Evolutionary conservation across 2,797 vertebrate genomes (phyloP).

Genomic region (Fundulus diaphanus): DNA sequence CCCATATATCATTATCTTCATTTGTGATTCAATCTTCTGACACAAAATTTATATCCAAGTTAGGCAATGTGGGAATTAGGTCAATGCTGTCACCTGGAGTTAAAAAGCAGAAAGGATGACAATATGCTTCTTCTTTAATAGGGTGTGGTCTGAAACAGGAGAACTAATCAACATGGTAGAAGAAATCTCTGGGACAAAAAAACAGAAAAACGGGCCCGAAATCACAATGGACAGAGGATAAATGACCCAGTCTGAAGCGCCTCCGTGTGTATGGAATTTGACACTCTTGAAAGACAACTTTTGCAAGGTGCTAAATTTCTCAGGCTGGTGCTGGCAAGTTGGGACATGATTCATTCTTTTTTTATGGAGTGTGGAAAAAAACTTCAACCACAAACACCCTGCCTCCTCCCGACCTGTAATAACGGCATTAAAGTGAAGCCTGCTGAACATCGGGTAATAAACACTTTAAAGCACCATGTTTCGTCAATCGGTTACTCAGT

Average conservation of each 20-base stretch:
- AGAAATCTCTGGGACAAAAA: conserved; percentile 1
- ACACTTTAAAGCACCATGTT: neutral
- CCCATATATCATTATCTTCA: conserved; percentile 10
- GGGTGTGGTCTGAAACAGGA: conserved; percentile 64
- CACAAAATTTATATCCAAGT: conserved; percentile 15
- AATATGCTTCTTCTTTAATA: neutral
- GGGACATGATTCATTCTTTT: conserved; percentile 39
- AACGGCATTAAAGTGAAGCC: conserved; percentile 24
- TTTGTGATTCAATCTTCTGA: conserved; percentile 11
- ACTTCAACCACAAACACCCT: conserved; percentile 19
- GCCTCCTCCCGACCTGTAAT: conserved; percentile 46
- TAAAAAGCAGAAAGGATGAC: neutral
- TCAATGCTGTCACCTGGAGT: neutral
- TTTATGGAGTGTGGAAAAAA: conserved; percentile 7
- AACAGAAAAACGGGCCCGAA: neutral
- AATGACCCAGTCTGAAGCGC: neutral
- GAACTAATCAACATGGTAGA: neutral
- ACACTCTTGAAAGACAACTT: conserved; percentile 20
- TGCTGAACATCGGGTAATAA: neutral
- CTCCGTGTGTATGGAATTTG: conserved; percentile 20
- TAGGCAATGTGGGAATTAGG: neutral
- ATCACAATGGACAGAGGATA: conserved; percentile 26
- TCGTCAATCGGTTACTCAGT: neutral
- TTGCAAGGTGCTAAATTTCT: conserved; percentile 52
- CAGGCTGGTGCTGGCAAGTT: conserved; percentile 38